Evolutionary conservation across 1,140 invertebrate species (phyloP), one percentile per base, ranked within the genome.

Genomic region (Zaprionus ghesquierei): DNA sequence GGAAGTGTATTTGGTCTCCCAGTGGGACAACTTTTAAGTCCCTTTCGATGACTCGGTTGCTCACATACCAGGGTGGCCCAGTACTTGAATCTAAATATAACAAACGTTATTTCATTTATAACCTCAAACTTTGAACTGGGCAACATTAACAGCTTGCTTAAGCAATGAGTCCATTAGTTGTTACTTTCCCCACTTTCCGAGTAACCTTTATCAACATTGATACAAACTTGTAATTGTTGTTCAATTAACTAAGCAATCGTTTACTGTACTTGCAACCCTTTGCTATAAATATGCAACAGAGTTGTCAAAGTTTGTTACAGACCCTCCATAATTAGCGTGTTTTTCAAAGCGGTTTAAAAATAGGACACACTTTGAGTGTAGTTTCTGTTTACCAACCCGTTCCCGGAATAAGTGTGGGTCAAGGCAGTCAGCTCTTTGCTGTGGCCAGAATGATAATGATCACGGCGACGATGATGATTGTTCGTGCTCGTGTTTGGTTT

Each of bases 401-500:
- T 71, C 46, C 65, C 38, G 65, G 81, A 81, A 86, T 59, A 69
- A 71, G 65, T 54, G 25, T 59, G 55, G 70, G 59, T 58, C 64
- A 63, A 63, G 58, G 22, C 27, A 50, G 44, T 38, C 58, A 82
- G 85, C 81, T 77, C 81, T 68, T 82, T 84, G 15, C 20, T 55
- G 54, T 62, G 77, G 35, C 35, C 1, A 41, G 5, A 5, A 41
- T 41, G n/a, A 41, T 41, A n/a, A 41, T 41, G 13, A 41, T 41
- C 1, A 33, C 3, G n/a, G n/a, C 5, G 56, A 68, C 80, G 68
- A 81, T 80, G 53, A 80, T 81, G 74, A 77, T 81, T 78, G 49
- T 38, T 77, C 69, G 78, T 71, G 81, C 77, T 41, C 23, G 63
- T 60, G 77, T 51, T 66, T 66, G 38, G 63, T 84, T 77, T 85